A percentile compares a stretch with the other conserved stretches of the same genome.
These are phyloP conservation scores for Pharmacophagus antenor DNA, from an alignment of 2,888 invertebrate genomes.

Conservation along the genomic window DNA sequence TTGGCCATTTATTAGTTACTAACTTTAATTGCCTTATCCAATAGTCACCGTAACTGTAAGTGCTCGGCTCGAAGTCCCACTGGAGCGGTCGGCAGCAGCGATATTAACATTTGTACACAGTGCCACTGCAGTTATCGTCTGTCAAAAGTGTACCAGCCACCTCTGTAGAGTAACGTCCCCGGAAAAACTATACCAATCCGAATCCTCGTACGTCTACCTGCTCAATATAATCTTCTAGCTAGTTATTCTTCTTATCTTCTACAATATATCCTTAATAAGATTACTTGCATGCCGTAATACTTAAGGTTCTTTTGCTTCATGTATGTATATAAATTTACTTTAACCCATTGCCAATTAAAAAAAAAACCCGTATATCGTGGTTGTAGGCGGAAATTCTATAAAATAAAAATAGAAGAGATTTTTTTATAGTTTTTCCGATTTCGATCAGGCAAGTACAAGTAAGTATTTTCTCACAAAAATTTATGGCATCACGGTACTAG, in stretches of 20 bases:
- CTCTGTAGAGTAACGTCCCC: slow-evolving; percentile 20
- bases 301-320: too few species aligned
- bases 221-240: slow-evolving; percentile 1
- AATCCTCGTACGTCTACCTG: neutral
- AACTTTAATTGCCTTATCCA: slow-evolving; percentile 11
- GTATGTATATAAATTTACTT: too few species aligned
- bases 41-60: slow-evolving; percentile 33
- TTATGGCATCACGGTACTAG: too few species aligned
- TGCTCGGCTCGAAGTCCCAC: slow-evolving; percentile 53
- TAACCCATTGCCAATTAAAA: too few species aligned
- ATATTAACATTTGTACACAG: slow-evolving; percentile 71
- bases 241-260: neutral
- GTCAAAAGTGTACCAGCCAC: slow-evolving; percentile 31
- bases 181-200: slow-evolving; percentile 23
- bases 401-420: neutral
- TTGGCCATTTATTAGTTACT: too few species aligned
- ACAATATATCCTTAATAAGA: neutral
- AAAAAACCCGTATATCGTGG: neutral
- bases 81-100: slow-evolving; percentile 63
- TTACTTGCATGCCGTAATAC: too few species aligned
- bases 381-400: neutral
- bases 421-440: too few species aligned
- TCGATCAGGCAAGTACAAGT: too few species aligned
- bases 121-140: slow-evolving; percentile 36
- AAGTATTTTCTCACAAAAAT: too few species aligned